Evolutionary conservation across 2,797 vertebrate species (phyloP).

Genomic region (Hydrophis major): DNA sequence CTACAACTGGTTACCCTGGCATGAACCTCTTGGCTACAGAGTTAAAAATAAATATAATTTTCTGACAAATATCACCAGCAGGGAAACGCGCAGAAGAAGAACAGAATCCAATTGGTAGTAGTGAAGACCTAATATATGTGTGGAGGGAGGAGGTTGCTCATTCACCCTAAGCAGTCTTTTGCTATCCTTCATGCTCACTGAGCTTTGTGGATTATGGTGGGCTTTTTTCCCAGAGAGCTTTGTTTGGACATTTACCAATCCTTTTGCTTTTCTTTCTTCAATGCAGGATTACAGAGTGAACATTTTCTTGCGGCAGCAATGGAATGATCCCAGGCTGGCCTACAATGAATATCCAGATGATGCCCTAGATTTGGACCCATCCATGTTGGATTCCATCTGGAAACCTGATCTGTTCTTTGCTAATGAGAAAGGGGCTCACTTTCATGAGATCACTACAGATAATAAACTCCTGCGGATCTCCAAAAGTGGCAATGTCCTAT

Average conservation of each 20-base stretch:
- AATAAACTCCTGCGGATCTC: conserved; percentile 97
- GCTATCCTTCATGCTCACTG: not conserved
- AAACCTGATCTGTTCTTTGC: conserved; percentile 98
- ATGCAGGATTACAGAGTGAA: conserved; percentile 94
- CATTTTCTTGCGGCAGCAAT: conserved; percentile 95
- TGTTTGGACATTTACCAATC: not conserved
- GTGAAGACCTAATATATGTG: not conserved
- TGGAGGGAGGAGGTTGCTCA: not conserved
- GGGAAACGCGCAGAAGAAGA: not conserved
- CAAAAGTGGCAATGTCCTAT: conserved; percentile 93
- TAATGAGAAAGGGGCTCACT: conserved; percentile 98
- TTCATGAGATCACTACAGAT: conserved; percentile 97
- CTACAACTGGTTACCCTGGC: conserved; percentile 40
- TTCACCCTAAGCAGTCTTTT: not conserved
- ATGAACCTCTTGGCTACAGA: conserved; percentile 29
- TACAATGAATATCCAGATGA: conserved; percentile 96
- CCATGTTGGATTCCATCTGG: conserved; percentile 99
- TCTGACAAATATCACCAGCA: conserved; percentile 17
- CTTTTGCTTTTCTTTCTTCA: not conserved
- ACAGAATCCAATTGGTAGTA: rapidly evolving
- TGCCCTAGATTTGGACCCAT: conserved; percentile 94
- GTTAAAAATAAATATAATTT: conserved; percentile 27
- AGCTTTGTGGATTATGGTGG: not conserved
- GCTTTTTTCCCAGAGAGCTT: not conserved
- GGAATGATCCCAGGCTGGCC: conserved; percentile 95